Conservation (phyloP, 1,140 invertebrate genomes). For the Aphelinus atriplicis region DNA sequence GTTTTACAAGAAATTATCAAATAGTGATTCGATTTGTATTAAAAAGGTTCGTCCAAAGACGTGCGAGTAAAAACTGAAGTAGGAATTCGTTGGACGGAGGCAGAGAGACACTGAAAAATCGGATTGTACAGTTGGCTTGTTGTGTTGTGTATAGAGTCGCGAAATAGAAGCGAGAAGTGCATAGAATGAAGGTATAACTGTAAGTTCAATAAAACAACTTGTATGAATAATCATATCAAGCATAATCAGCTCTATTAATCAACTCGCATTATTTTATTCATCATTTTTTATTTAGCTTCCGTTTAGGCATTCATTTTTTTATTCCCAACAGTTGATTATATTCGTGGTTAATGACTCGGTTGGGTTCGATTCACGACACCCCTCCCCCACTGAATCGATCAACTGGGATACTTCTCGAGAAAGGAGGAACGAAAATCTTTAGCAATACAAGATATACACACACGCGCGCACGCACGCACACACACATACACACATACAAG, state of each 20-base stretch:
- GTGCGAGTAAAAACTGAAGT: slow-evolving; percentile 33
- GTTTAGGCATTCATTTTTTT: slow-evolving; percentile 24
- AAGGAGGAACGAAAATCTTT: no score
- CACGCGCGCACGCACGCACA: not conserved
- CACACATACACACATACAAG: no score
- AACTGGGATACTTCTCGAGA: no score
- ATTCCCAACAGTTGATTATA: not conserved
- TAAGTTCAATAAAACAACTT: no score
- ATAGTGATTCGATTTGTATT: slow-evolving; percentile 26
- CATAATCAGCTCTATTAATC: not conserved
- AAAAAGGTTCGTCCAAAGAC: slow-evolving; percentile 22
- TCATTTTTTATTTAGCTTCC: slow-evolving; percentile 17
- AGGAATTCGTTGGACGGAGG: slow-evolving; percentile 35
- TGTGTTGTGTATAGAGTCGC: not conserved
- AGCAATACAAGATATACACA: not conserved
- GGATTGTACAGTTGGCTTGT: slow-evolving; percentile 17
- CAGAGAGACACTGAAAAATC: slow-evolving; percentile 37
- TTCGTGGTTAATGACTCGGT: no score
- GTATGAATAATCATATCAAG: no score
- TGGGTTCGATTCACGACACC: no score
- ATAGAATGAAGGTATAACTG: not conserved
- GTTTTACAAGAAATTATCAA: slow-evolving; percentile 28
- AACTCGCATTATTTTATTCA: not conserved
- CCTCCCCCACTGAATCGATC: no score
- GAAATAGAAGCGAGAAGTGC: slow-evolving; percentile 6